Conservation (phyloP, 2,888 invertebrate species). For the Carpatolechia fugitivella region DNA sequence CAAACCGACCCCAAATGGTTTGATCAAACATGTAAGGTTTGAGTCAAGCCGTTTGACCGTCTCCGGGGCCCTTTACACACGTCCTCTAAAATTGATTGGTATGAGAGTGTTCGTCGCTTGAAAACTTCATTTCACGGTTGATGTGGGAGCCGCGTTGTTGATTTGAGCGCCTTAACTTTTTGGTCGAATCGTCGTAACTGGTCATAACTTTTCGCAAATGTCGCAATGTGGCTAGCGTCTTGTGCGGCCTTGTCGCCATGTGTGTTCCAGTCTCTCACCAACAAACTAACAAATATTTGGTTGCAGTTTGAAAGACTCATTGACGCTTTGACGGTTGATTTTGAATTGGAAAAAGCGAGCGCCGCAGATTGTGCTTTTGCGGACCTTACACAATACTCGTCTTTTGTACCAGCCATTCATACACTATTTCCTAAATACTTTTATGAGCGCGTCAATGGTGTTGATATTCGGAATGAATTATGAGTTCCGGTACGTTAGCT, state of each 20-base stretch:
- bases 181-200: slow-evolving; percentile 51
- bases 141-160: slow-evolving; percentile 54
- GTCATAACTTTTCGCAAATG: slow-evolving; percentile 35
- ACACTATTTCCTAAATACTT: slow-evolving; percentile 56
- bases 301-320: slow-evolving; percentile 66
- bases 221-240: slow-evolving; percentile 55
- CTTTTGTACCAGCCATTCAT: slow-evolving; percentile 48
- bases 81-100: not conserved
- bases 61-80: too few relatives aligned
- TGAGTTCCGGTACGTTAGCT: slow-evolving; percentile 50
- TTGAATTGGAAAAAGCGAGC: slow-evolving; percentile 55
- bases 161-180: slow-evolving; percentile 61
- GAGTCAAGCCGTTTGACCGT: too few relatives aligned
- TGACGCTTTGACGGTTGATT: slow-evolving; percentile 62
- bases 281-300: slow-evolving; percentile 60
- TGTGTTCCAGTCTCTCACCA: slow-evolving; percentile 53
- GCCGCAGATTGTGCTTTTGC: slow-evolving; percentile 42
- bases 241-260: slow-evolving; percentile 69
- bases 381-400: slow-evolving; percentile 39
- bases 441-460: slow-evolving; percentile 53
- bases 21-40: too few relatives aligned
- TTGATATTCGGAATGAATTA: slow-evolving; percentile 68
- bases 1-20: too few relatives aligned
- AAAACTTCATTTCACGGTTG: slow-evolving; percentile 67
- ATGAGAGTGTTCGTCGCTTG: slow-evolving; percentile 14